A percentile compares a stretch with the other conserved stretches of the same genome.
Conservation (phyloP, 2,888 invertebrate genomes). For the Atrina japonica region DNA sequence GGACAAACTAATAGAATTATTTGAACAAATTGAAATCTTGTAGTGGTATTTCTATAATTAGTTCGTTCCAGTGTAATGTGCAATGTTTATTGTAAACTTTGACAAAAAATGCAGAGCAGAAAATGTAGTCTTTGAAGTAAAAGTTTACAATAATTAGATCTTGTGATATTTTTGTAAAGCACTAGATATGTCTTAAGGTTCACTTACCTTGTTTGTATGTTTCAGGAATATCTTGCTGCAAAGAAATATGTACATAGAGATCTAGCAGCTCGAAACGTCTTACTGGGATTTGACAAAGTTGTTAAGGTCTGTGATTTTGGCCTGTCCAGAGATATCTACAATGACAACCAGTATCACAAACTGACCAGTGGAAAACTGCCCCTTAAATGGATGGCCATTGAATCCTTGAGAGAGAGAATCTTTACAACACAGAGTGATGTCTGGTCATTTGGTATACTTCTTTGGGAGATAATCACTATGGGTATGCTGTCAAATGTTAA, state of each 20-base stretch:
- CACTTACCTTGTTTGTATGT: too few relatives aligned
- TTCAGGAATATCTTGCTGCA: conserved; percentile 89
- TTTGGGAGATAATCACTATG: conserved; percentile 93
- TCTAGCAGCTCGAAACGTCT: conserved; percentile 91
- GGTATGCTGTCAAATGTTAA: conserved; percentile 81
- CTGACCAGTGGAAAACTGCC: conserved; percentile 79
- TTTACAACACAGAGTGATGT: conserved; percentile 92
- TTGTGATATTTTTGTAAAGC: too few relatives aligned
- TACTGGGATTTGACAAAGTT: conserved; percentile 81
- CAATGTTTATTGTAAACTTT: too few relatives aligned
- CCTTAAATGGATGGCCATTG: conserved; percentile 80
- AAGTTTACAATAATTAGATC: too few relatives aligned
- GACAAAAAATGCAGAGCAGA: too few relatives aligned
- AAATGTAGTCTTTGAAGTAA: too few relatives aligned
- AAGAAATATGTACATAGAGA: conserved; percentile 94
- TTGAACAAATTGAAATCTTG: too few relatives aligned
- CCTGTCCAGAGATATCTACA: conserved; percentile 91
- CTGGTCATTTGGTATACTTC: conserved; percentile 92
- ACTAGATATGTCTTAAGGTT: too few relatives aligned
- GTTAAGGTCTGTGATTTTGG: conserved; percentile 95
- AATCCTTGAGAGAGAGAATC: conserved; percentile 84
- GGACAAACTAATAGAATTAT: too few relatives aligned
- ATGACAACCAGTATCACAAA: conserved; percentile 91
- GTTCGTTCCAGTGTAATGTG: too few relatives aligned
- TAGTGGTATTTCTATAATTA: too few relatives aligned